Evolutionary conservation across 1,140 invertebrate genomes (phyloP), one percentile per base, ranked within the genome.

Genomic region (Pristionchus pacificus): DNA sequence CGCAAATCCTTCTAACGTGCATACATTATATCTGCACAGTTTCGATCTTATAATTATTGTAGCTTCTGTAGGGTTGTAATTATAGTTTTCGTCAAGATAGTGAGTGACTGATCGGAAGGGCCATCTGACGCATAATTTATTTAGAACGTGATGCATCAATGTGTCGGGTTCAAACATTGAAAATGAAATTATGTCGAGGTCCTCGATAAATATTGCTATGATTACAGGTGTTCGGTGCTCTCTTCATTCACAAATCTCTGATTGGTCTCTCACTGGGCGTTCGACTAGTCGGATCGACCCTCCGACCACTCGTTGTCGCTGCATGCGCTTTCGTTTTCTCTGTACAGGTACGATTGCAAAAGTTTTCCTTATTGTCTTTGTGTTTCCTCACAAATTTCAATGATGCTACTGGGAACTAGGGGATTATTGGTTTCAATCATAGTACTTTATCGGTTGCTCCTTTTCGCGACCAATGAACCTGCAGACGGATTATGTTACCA

Each of bases 181-280:
- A n/a, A n/a, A n/a, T n/a, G n/a, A n/a, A n/a, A n/a, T n/a, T n/a
- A n/a, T n/a, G n/a, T n/a, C n/a, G n/a, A n/a, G n/a, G n/a, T n/a
- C n/a, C n/a, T n/a, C n/a, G n/a, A n/a, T n/a, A n/a, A n/a, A n/a
- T n/a, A n/a, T n/a, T n/a, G n/a, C n/a, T n/a, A n/a, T n/a, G n/a
- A n/a, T 77, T 77, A 25, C 62, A 82, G 81, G 68, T 89, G 10
- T 88, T 88, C 75, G 80, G 84, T 57, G 89, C 89, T 25, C 84
- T 89, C 6, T 79, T 87, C n/a, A 83, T 89, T 28, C 89, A 89
- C 79, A 89, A 89, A 81, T 80, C 85, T 25, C 85, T 89, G 24
- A 86, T 89, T 64, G 87, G 88, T 15, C 88, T 89, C 77, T 88
- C 87, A 75, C 79, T 90, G 1, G 88, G 89, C 2, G 79, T 90